Evolutionary conservation across 2,888 invertebrate species (phyloP).

Genomic region (Scotopteryx bipunctaria): DNA sequence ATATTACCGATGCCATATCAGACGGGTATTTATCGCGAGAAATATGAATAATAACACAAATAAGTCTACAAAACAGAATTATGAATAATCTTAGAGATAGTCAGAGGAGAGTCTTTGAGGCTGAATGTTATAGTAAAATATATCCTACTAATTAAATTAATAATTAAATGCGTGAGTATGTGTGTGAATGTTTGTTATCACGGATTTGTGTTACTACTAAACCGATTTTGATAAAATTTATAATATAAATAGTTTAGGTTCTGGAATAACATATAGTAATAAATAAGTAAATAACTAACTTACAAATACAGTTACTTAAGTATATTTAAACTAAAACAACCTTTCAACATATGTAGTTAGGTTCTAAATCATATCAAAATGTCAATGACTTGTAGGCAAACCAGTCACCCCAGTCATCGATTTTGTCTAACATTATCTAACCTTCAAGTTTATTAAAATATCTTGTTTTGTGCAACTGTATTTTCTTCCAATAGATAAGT

Average conservation of each 20-base stretch:
- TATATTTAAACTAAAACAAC: background rate
- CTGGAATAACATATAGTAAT: too few relatives aligned
- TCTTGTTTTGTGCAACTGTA: background rate
- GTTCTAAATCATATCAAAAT: background rate
- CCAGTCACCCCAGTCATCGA: background rate
- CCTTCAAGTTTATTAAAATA: background rate
- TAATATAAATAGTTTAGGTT: too few relatives aligned
- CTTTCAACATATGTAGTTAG: background rate
- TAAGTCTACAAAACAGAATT: too few relatives aligned
- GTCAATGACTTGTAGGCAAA: conserved; percentile 1
- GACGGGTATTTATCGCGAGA: background rate
- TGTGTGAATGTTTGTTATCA: too few relatives aligned
- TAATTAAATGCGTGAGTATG: too few relatives aligned
- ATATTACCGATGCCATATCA: background rate
- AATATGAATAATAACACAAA: background rate
- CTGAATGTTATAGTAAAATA: too few relatives aligned
- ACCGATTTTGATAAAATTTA: too few relatives aligned
- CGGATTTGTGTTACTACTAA: too few relatives aligned
- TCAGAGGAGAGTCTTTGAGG: background rate
- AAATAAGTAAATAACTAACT: too few relatives aligned
- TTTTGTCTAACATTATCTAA: background rate
- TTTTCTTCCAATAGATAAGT: conserved; percentile 1
- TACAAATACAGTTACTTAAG: too few relatives aligned
- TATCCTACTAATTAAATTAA: too few relatives aligned
- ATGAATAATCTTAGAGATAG: background rate